These are phyloP conservation scores for Dasyurus viverrinus DNA, from an alignment of 2,113 vertebrate species.

Conservation along the genomic window DNA sequence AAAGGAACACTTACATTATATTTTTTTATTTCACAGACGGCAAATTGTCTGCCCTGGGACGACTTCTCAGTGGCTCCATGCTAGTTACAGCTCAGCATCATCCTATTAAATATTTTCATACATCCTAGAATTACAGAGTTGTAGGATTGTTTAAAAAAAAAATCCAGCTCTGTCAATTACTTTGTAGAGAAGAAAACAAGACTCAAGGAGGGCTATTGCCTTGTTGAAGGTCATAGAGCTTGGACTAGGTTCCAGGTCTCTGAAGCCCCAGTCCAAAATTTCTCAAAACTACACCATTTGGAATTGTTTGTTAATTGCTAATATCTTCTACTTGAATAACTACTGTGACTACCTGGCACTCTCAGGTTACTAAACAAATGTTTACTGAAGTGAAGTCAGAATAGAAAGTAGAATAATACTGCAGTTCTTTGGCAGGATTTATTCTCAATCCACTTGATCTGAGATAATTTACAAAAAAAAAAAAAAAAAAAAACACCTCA, in stretches of 20 bases:
- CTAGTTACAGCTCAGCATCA: background rate
- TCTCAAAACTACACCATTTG: background rate
- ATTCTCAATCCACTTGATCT: slow-evolving; percentile 10
- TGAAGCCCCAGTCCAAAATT: background rate
- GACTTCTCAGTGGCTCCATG: background rate
- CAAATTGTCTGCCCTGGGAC: background rate
- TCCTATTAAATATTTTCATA: background rate
- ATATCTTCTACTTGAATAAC: slow-evolving; percentile 41
- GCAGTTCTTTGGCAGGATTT: background rate
- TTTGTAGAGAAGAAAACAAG: background rate
- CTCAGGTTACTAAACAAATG: slow-evolving; percentile 41
- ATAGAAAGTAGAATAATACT: background rate
- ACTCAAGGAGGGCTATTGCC: background rate
- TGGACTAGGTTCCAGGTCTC: background rate
- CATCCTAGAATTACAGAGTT: background rate
- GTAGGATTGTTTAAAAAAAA: background rate
- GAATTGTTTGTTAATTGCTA: background rate
- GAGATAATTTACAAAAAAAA: slow-evolving; percentile 14
- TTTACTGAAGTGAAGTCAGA: slow-evolving; percentile 47
- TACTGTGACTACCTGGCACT: slow-evolving; percentile 32
- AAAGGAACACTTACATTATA: background rate
- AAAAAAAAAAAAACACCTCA: background rate
- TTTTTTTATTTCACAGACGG: background rate
- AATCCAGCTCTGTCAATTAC: background rate
- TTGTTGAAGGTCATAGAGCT: background rate